Evolutionary conservation across 2,797 vertebrate genomes (phyloP), one percentile per base, ranked within the genome.

Genomic region (Macropodus opercularis): DNA sequence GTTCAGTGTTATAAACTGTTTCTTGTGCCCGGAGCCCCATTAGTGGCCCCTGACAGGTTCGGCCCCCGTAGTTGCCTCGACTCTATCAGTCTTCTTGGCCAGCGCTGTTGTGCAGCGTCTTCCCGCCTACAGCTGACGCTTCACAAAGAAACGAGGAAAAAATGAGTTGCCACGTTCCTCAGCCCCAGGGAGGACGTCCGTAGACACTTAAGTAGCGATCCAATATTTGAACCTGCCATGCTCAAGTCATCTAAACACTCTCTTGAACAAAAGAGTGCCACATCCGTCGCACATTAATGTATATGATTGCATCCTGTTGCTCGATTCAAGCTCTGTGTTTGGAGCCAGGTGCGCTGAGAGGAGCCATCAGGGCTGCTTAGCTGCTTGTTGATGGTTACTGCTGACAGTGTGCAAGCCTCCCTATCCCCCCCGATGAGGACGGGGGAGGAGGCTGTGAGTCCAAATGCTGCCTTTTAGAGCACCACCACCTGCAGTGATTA

Each of bases 41-140:
- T 85, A 85, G 69, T 10, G 0, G 18, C 34, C 49, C 74, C 54
- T 74, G 69, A 81, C 72, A 21, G 70, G 47, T 64, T 54, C 52
- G 47, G 53, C 52, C 48, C 51, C 23, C 56, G 63, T 32, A 58
- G 49, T 77, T 66, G 36, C 59, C 51, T 55, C 64, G 41, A 64
- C 43, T 70, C 48, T 73, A 61, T 80, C 82, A 44, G 71, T 23
- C 47, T 75, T 78, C 39, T 58, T 38, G 68, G 61, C 57, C 31
- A 26, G 55, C 39, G 68, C 39, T 19, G 19, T 32, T 53, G 65
- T 40, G 19, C 65, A 15, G 41, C 6, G 19, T 59, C 66, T 59
- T 48, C 47, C 21, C 51, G 38, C 58, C 52, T 59, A 31, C 43
- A 1, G 35, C 51, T 58, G 19, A 67, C n/a, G 10, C 54, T 62